phyloP scores from a whole-genome alignment of 2,113 vertebrate species.

The Thunnus maccoyii region DNA sequence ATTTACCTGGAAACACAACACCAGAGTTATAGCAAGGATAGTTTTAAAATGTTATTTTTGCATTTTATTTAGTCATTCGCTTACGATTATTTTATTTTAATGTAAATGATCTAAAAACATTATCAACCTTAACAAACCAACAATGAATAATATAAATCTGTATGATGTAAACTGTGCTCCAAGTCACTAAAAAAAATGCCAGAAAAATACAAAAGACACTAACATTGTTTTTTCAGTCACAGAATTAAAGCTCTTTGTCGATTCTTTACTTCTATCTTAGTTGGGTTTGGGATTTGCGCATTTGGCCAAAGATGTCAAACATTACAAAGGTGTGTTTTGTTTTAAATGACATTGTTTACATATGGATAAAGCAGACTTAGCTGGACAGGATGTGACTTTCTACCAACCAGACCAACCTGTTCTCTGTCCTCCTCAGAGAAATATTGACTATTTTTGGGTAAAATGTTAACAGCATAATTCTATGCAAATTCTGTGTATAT shows the following conservation, averaged over 20 bases:
- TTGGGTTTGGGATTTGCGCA: constrained; percentile 38
- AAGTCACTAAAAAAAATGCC: background rate
- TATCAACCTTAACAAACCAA: background rate
- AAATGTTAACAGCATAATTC: background rate
- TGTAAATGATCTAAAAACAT: background rate
- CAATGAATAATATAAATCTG: background rate
- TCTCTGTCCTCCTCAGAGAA: too few species aligned
- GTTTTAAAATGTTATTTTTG: too few species aligned
- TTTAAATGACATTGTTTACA: background rate
- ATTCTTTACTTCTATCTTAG: background rate
- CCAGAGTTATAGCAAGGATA: too few species aligned
- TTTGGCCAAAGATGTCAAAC: background rate
- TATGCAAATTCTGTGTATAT: background rate
- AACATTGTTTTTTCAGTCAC: background rate
- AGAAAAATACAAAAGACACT: too few species aligned
- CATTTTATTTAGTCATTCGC: too few species aligned
- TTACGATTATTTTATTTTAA: too few species aligned
- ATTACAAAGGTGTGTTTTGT: background rate
- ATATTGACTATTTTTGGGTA: background rate
- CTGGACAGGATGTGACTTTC: background rate
- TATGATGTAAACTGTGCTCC: background rate
- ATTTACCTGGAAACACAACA: too few species aligned
- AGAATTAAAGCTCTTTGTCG: background rate
- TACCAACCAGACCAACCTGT: background rate
- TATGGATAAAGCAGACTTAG: background rate